Percentiles rank a stretch among this genome's conserved stretches.
These are phyloP conservation scores for Platysteira castanea DNA, from an alignment of 2,113 vertebrate genomes.

Conservation along the genomic window DNA sequence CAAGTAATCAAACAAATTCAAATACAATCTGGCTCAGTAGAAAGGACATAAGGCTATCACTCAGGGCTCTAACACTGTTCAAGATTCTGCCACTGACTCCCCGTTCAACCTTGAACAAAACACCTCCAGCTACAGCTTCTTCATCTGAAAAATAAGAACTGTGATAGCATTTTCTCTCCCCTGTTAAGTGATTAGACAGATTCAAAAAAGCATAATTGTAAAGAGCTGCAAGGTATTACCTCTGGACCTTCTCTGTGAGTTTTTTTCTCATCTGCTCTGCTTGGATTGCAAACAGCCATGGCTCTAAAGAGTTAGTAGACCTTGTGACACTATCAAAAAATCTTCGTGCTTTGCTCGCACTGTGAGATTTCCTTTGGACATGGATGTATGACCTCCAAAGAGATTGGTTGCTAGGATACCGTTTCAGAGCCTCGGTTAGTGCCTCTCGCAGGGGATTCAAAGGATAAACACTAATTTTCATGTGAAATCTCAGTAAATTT, in stretches of 20 bases:
- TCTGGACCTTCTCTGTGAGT: constrained; percentile 82
- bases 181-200: background rate
- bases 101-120: background rate
- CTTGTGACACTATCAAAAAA: constrained; percentile 83
- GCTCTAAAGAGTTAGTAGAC: constrained; percentile 74
- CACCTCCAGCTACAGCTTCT: background rate
- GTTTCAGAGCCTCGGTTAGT: constrained; percentile 75
- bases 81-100: background rate
- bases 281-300: constrained; percentile 87
- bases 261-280: constrained; percentile 88
- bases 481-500: constrained; percentile 81
- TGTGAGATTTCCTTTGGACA: constrained; percentile 84
- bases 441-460: constrained; percentile 79
- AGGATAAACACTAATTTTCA: constrained; percentile 76
- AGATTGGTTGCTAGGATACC: constrained; percentile 75
- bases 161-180: background rate
- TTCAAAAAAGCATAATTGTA: background rate
- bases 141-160: background rate
- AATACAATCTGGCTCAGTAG: background rate
- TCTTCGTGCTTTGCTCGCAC: constrained; percentile 81
- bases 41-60: background rate
- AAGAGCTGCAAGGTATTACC: constrained; percentile 66
- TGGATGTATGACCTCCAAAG: constrained; percentile 87
- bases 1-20: background rate
- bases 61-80: background rate